These are phyloP conservation scores for Anoplolepis gracilipes DNA, from an alignment of 1,140 invertebrate species.

Conservation along the genomic window DNA sequence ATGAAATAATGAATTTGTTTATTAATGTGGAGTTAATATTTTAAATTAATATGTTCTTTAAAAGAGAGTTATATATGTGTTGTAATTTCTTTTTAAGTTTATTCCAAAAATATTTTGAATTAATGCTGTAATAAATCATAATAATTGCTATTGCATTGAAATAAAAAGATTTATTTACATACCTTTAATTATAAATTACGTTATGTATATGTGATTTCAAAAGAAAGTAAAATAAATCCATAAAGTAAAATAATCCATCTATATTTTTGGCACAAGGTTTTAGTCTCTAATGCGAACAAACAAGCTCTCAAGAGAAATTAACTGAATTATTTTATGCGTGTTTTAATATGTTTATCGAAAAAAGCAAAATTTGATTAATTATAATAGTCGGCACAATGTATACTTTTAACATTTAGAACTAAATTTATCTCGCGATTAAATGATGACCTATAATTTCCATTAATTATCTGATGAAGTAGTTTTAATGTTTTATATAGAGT, in stretches of 20 bases:
- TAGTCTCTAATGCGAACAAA: neutral
- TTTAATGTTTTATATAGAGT: constrained; percentile 5
- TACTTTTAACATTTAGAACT: neutral
- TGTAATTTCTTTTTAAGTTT: too few relatives aligned
- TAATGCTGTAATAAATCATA: too few relatives aligned
- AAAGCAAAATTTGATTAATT: constrained; percentile 15
- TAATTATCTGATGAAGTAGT: neutral
- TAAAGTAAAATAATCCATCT: neutral
- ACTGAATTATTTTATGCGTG: constrained; percentile 19
- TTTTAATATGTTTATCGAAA: neutral
- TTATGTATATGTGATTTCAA: neutral
- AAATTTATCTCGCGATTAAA: neutral
- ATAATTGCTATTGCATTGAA: too few relatives aligned
- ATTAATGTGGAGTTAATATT: neutral
- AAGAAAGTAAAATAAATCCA: neutral
- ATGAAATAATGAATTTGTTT: neutral
- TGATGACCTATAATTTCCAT: neutral
- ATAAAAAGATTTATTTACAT: neutral
- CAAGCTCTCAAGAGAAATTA: constrained; percentile 6
- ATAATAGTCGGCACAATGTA: neutral
- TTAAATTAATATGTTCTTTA: too few relatives aligned
- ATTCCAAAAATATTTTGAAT: too few relatives aligned
- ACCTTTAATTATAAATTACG: neutral
- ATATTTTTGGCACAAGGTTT: neutral
- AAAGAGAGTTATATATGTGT: too few relatives aligned